phyloP scores from a whole-genome alignment of 2,797 vertebrate species.

The Streptopelia turtur region DNA sequence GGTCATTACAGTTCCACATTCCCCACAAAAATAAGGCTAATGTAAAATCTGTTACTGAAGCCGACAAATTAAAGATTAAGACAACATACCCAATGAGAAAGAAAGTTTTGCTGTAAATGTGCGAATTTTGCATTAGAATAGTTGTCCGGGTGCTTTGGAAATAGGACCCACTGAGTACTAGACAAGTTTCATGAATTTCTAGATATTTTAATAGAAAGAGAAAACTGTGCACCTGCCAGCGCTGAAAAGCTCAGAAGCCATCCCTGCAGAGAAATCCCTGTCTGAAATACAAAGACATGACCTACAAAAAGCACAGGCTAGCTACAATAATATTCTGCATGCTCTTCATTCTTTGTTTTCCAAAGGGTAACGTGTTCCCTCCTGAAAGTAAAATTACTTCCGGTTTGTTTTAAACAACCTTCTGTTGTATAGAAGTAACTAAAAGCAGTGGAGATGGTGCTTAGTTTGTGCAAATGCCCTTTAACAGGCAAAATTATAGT shows the following conservation, averaged over 20 bases:
- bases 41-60: neutral
- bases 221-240: neutral
- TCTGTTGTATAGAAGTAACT: neutral
- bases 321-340: neutral
- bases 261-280: neutral
- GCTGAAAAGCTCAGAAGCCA: neutral
- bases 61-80: neutral
- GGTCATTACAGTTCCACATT: neutral
- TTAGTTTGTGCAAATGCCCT: slow-evolving; percentile 3
- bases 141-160: neutral
- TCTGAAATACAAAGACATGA: neutral
- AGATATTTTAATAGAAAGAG: neutral
- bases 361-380: neutral
- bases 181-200: neutral
- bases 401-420: slow-evolving; percentile 12
- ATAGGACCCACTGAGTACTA: neutral
- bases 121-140: neutral
- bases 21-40: neutral
- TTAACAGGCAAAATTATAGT: neutral
- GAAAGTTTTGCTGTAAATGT: neutral
- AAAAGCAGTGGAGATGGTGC: neutral
- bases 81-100: neutral
- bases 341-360: neutral
- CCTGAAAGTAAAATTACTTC: slow-evolving; percentile 1
- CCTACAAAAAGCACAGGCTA: neutral